Evolutionary conservation across 2,797 vertebrate species (phyloP).

Genomic region (Hydrolagus colliei): DNA sequence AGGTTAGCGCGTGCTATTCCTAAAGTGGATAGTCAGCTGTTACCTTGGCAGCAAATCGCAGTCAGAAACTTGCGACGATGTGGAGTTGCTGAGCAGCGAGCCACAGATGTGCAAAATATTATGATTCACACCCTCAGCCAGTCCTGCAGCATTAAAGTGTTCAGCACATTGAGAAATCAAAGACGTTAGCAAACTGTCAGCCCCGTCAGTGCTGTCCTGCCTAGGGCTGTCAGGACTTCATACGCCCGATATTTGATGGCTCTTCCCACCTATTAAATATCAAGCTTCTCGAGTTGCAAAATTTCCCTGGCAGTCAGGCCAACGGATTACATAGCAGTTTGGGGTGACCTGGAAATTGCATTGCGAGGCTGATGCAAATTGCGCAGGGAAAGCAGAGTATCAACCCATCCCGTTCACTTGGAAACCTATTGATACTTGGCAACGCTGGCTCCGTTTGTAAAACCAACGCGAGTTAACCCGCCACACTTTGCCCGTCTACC

Average conservation of each 20-base stretch:
- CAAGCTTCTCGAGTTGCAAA: slow-evolving; percentile 15
- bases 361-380: not conserved
- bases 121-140: not conserved
- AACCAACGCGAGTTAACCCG: not conserved
- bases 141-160: not conserved
- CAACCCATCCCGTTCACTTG: too few species aligned
- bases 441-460: not conserved
- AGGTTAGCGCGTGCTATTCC: slow-evolving; percentile 17
- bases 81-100: slow-evolving; percentile 14
- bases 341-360: not conserved
- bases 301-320: not conserved
- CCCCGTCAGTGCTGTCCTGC: not conserved
- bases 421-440: too few species aligned
- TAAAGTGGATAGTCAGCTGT: slow-evolving; percentile 18
- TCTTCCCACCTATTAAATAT: slow-evolving; percentile 7
- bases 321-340: not conserved
- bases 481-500: not conserved
- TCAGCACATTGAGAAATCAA: not conserved
- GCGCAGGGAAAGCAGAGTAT: too few species aligned
- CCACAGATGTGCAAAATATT: slow-evolving; percentile 19
- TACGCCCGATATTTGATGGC: not conserved
- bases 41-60: slow-evolving; percentile 22
- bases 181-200: not conserved
- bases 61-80: not conserved
- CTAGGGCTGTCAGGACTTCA: not conserved